phyloP scores from a whole-genome alignment of 2,888 invertebrate species.

The Sarcophaga caerulescens region DNA sequence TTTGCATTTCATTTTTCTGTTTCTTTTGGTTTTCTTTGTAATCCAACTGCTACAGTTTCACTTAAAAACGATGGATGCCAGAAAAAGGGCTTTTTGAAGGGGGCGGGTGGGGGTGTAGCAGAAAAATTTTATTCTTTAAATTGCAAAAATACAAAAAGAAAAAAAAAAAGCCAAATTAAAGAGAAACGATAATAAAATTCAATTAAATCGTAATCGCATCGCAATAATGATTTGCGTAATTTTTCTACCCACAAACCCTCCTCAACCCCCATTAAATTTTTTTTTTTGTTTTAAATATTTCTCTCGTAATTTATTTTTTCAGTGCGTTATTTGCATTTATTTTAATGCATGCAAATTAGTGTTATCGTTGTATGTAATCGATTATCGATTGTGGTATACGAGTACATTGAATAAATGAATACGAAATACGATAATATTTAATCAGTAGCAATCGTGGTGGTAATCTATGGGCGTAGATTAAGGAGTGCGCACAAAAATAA shows the following conservation, averaged over 20 bases:
- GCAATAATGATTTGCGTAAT: neutral
- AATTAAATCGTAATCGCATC: conserved; percentile 11
- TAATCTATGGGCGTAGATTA: too few species aligned
- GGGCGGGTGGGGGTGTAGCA: neutral
- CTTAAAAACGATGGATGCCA: neutral
- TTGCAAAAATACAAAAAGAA: neutral
- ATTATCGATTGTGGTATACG: neutral
- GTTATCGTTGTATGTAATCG: neutral
- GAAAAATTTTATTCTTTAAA: neutral
- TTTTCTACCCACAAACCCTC: neutral
- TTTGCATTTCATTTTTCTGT: conserved; percentile 40
- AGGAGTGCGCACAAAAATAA: too few species aligned
- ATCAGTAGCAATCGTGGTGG: too few species aligned
- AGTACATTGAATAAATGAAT: neutral
- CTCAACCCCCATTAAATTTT: neutral
- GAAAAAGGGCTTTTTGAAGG: neutral
- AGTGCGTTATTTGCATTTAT: neutral
- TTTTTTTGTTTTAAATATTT: neutral
- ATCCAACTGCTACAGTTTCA: conserved; percentile 12
- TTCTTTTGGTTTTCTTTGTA: conserved; percentile 30
- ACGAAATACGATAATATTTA: neutral
- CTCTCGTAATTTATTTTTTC: neutral
- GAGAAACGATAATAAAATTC: conserved; percentile 1
- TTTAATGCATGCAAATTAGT: conserved; percentile 1
- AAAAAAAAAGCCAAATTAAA: neutral